Base-by-base conservation (phyloP, 2,888 invertebrate genomes). In the Drosophila glabriapex region DNA sequence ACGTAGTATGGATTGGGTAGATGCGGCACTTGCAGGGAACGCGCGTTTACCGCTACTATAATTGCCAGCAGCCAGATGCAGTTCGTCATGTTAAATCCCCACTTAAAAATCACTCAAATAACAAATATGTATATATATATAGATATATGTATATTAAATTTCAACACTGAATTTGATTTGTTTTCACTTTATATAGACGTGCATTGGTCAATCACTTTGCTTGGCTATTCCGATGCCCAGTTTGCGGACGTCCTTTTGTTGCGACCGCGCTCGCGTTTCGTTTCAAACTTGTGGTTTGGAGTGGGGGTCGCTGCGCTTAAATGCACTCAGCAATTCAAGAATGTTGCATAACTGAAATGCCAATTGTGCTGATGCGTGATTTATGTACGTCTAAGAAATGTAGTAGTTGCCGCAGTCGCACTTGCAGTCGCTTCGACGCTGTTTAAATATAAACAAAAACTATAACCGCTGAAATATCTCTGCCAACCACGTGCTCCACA, bases 271-370 rank as follows among this genome's bases (percentile, higher is more conserved):
- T 71, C 58, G 61, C 69, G 68, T 56, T 70, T 64, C 37, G 70
- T 55, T 68, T 31, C 56, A 64, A 49, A 66, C 71, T 73, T 80
- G 77, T 78, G 70, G 31, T 58, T 78, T 75, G 46, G 12, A 62
- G 43, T 64, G 75, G 54, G 53, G 54, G 19, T 25, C 60, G 53
- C 50, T 62, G 61, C 53, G 64, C 52, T 85, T 80, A 81, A 86
- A 86, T 84, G 84, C 66, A 56, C 54, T 63, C 43, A 29, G 37
- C 10, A 14, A 56, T 70, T 53, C 72, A 76, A 78, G 74, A 78
- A 68, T 75, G 72, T 85, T 87, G 85, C 87, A 85, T 87, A 87
- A 85, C 73, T 85, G 62, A 78, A 80, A 80, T 78, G 69, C 87
- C 87, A 76, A 68, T 76, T 78, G 52, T 56, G 64, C 62, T 59